Evolutionary conservation across 2,797 vertebrate species (phyloP).

Genomic region (Ara ararauna): DNA sequence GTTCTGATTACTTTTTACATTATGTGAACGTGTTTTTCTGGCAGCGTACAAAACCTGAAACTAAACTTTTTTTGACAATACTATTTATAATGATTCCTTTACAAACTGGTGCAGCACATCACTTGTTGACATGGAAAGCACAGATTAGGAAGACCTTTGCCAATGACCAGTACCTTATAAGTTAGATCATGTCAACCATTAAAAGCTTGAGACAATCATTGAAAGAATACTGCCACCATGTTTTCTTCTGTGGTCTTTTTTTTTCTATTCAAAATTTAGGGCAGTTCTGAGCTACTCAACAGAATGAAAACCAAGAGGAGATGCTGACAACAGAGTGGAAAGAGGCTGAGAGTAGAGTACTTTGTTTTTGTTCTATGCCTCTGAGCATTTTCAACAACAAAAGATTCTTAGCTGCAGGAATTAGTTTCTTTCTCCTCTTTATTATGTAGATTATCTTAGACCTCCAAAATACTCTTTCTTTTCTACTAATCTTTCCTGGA

Average conservation of each 20-base stretch:
- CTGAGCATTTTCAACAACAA: neutral
- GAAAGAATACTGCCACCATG: neutral
- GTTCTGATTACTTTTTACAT: neutral
- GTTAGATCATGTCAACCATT: neutral
- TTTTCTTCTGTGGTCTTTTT: neutral
- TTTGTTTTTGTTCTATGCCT: neutral
- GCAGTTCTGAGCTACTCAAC: neutral
- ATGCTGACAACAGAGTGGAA: neutral
- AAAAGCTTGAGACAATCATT: neutral
- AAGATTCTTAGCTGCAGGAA: neutral
- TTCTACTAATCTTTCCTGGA: neutral
- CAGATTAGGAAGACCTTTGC: neutral
- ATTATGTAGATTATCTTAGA: neutral
- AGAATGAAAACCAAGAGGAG: neutral
- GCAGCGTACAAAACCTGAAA: neutral
- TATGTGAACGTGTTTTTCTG: neutral
- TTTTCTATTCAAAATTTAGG: neutral
- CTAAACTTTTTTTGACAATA: neutral
- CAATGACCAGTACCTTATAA: neutral
- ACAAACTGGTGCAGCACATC: neutral
- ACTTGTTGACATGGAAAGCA: neutral
- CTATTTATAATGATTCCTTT: neutral
- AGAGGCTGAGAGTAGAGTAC: neutral
- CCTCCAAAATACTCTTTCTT: neutral
- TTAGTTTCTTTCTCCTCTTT: neutral